Evolutionary conservation across 92 coral and sea anemone species (phyloP), one percentile per base, ranked within the genome.

Genomic region (Zoanthus sansibaricus): DNA sequence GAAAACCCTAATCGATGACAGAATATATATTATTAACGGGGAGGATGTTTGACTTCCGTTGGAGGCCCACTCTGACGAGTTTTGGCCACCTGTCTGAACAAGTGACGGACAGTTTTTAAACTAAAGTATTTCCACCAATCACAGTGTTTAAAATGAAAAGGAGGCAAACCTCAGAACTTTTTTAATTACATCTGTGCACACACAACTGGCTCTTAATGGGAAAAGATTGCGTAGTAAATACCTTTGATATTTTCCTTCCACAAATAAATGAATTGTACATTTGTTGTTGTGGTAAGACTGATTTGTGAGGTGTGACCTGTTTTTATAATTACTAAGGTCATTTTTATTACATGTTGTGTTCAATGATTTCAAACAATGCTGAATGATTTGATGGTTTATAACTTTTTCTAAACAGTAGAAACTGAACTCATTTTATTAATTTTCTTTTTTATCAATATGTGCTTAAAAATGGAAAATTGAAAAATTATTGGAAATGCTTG

Each of bases 71-170:
- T 37, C 42, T 88, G 93, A 88, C 94, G 84, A 82, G 72, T 83
- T 77, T 76, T 82, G 62, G 91, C 96, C 96, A 95, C 98, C 98
- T 86, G 98, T 91, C 91, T 82, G 73, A 45, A 15, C 75, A 48
- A 79, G 61, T 80, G 85, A 80, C 59, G 75, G 74, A 45, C 75
- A 80, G 59, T 80, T 80, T 66, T 80, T 9, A 67, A 62, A 18
- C 55, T 62, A 54, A 11, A n/a, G 7, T 55, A 13, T 79, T 44
- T 79, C 85, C 42, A 46, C 98, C 98, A 95, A 95, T 95, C 96
- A 89, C 67, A 82, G 89, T 18, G 82, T 76, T 64, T 93, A 91
- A 91, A 93, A 92, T 93, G 87, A 91, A 72, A 68, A 15, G 5
- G 21, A 25, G 75, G 10, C 85, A 66, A 80, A 80, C 74, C 85